These are phyloP conservation scores for Antrozous pallidus DNA, from an alignment of 2,797 vertebrate species.

Conservation along the genomic window DNA sequence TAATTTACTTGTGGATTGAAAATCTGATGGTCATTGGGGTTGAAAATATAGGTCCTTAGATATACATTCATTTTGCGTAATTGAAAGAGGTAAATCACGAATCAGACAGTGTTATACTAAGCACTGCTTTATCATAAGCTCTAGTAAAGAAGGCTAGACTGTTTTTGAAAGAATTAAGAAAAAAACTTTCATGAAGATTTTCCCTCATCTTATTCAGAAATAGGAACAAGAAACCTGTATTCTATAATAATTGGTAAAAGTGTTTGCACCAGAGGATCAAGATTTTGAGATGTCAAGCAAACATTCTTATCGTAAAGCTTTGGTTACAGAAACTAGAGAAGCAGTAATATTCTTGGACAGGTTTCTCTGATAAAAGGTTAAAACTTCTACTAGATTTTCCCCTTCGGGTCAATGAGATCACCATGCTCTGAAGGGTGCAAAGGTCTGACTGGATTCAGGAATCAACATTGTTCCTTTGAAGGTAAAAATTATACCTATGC, in stretches of 20 bases:
- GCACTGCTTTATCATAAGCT: not conserved
- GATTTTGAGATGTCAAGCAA: not conserved
- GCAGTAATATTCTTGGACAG: not conserved
- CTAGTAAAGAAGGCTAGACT: not conserved
- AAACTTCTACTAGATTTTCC: not conserved
- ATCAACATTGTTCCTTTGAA: not conserved
- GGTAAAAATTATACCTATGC: not conserved
- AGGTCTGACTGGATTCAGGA: not conserved
- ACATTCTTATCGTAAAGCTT: not conserved
- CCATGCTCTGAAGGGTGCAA: not conserved
- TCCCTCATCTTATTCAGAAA: slow-evolving; percentile 17
- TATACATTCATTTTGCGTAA: not conserved
- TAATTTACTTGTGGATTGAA: not conserved
- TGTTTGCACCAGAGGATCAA: not conserved
- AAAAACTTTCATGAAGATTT: not conserved
- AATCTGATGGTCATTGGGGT: not conserved
- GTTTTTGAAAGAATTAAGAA: not conserved
- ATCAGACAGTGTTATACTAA: not conserved
- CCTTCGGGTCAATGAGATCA: not conserved
- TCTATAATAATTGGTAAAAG: not conserved
- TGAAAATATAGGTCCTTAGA: not conserved
- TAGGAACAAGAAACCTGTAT: not conserved
- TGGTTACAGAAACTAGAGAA: not conserved
- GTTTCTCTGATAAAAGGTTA: slow-evolving; percentile 32
- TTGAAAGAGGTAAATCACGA: not conserved